phyloP scores from a whole-genome alignment of 1,140 invertebrate species.

The Penaeus japonicus region DNA sequence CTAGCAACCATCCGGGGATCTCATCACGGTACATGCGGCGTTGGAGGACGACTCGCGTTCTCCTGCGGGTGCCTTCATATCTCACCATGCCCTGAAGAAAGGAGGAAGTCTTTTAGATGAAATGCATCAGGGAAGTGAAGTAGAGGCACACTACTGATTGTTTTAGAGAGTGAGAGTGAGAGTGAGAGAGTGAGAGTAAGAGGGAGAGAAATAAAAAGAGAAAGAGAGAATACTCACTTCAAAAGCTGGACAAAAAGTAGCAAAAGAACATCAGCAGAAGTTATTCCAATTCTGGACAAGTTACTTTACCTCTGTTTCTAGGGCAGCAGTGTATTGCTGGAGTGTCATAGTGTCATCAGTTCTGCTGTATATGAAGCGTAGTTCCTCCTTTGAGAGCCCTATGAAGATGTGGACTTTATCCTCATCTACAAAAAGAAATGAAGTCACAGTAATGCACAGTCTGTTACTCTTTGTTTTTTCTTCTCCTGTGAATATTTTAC shows the following conservation, averaged over 20 bases:
- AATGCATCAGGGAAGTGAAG: neutral
- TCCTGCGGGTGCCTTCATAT: constrained; percentile 75
- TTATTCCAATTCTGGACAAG: constrained; percentile 11
- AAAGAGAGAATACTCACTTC: neutral
- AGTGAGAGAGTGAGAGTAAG: too few relatives aligned
- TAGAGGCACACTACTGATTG: constrained; percentile 49
- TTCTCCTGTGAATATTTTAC: too few relatives aligned
- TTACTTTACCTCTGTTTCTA: constrained; percentile 23
- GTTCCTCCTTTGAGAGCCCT: constrained; percentile 17
- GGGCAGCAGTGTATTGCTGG: constrained; percentile 16
- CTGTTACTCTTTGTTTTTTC: too few relatives aligned
- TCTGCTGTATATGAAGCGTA: constrained; percentile 7
- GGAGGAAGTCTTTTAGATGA: neutral
- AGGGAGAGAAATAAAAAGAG: neutral
- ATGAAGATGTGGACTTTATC: constrained; percentile 14
- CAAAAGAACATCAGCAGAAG: constrained; percentile 19
- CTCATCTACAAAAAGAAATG: constrained; percentile 22
- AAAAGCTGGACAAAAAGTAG: constrained; percentile 38
- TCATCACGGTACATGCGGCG: constrained; percentile 79
- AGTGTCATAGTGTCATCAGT: constrained; percentile 3
- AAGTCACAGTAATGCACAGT: too few relatives aligned
- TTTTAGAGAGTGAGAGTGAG: constrained; percentile 19
- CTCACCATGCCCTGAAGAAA: constrained; percentile 69
- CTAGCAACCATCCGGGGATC: constrained; percentile 75
- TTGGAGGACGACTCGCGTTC: constrained; percentile 79